These are phyloP conservation scores for Nyctibius grandis DNA, from an alignment of 2,797 vertebrate genomes.

Conservation along the genomic window DNA sequence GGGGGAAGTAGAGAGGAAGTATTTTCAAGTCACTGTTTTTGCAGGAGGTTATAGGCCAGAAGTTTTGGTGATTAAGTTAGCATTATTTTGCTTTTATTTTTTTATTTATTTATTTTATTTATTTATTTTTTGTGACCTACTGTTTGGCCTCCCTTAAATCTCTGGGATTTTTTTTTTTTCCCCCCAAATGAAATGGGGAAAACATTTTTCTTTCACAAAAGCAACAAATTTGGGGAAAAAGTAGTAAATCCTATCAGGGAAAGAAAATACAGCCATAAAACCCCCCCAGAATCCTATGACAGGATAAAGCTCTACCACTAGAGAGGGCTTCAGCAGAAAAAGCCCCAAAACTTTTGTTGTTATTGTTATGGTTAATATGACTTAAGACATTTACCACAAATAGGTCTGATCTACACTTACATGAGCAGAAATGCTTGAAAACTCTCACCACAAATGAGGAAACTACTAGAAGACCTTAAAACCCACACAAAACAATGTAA, in stretches of 20 bases:
- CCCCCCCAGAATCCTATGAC: rapidly evolving
- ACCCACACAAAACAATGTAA: background rate
- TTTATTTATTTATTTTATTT: too few relatives aligned
- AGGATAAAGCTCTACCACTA: background rate
- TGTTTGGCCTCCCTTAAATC: background rate
- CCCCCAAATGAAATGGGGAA: too few relatives aligned
- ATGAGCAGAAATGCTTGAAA: background rate
- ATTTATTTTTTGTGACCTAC: too few relatives aligned
- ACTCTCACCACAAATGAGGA: background rate
- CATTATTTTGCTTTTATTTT: too few relatives aligned
- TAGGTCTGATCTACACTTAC: background rate
- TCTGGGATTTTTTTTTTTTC: background rate
- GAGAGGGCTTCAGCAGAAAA: background rate
- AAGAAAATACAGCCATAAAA: background rate
- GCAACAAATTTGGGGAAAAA: too few relatives aligned
- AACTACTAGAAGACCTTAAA: background rate
- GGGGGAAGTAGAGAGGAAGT: background rate
- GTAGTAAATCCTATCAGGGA: background rate
- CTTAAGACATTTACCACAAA: background rate
- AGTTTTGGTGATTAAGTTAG: background rate
- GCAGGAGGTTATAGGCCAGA: background rate
- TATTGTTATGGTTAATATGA: background rate
- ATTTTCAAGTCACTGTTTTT: background rate
- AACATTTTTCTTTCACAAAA: background rate
- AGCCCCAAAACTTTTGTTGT: background rate